A percentile compares a stretch with the other conserved stretches of the same genome.
These are phyloP conservation scores for Lerista edwardsae DNA, from an alignment of 2,797 vertebrate genomes.

Conservation along the genomic window DNA sequence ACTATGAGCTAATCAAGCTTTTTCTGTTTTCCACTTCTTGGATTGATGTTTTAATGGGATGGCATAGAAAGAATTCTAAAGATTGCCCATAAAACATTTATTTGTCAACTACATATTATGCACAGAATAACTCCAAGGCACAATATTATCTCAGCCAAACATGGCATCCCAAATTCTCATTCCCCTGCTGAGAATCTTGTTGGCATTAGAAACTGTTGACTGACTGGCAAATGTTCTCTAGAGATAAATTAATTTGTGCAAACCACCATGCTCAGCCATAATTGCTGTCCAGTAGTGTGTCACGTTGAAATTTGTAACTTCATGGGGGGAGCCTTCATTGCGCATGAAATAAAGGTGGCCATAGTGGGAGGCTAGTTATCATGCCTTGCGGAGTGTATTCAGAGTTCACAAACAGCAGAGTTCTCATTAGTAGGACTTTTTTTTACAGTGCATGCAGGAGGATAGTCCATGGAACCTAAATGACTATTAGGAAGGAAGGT, in stretches of 20 bases:
- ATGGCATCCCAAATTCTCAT: slow-evolving; percentile 15
- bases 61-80: background rate
- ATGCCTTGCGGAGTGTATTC: background rate
- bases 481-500: background rate
- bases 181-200: slow-evolving; percentile 32
- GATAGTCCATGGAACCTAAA: background rate
- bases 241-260: slow-evolving; percentile 24
- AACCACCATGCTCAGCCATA: background rate
- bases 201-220: slow-evolving; percentile 4
- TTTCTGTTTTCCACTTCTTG: background rate
- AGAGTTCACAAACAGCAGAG: background rate
- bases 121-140: slow-evolving; percentile 20
- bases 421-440: background rate
- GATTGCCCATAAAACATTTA: background rate
- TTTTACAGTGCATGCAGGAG: background rate
- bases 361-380: background rate
- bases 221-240: slow-evolving; percentile 8
- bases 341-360: background rate
- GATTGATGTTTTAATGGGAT: background rate
- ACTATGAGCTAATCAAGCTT: background rate
- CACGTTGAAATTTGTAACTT: background rate
- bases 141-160: slow-evolving; percentile 39
- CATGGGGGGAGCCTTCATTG: background rate
- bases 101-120: background rate
- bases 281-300: background rate